Evolutionary conservation across 2,888 invertebrate genomes (phyloP), one percentile per base, ranked within the genome.

Genomic region (Gibbula magus): DNA sequence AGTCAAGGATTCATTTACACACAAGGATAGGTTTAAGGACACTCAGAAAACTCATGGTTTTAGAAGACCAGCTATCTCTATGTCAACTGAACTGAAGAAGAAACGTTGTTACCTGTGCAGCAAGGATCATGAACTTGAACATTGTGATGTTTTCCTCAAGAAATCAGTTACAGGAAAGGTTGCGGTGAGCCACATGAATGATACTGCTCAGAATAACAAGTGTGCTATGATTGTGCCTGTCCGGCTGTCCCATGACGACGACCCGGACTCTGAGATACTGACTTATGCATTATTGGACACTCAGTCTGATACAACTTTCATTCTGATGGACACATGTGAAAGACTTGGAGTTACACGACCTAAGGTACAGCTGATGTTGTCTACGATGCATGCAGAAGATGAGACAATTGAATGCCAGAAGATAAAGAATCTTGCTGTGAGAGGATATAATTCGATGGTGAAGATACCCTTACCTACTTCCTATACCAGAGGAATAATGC

Each of bases 361-460:
- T 75, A 25, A 84, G 25, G 84, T 86, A 75, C 82, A 82, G 0
- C 84, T 83, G 13, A 75, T 61, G 1, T 86, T 83, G 0, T 86
- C 86, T 0, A 83, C 86, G 1, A 81, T 78, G 2, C 83, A 82
- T 56, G 82, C 84, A 5, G 82, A 84, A 35, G 84, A 75, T 79
- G 84, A 79, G 0, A 39, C 84, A 16, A 82, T 79, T 25, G 73
- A 84, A 51, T n/a, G 78, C 0, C 82, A 82, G 10, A 67, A 66
- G 7, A 70, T 74, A n/a, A 20, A n/a, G n/a, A n/a, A n/a, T n/a
- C n/a, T n/a, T n/a, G n/a, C n/a, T n/a, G 76, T 79, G 22, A 61
- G n/a, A n/a, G n/a, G n/a, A n/a, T n/a, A n/a, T n/a, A n/a, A n/a
- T n/a, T n/a, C n/a, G n/a, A n/a, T n/a, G n/a, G n/a, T n/a, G n/a